phyloP scores from a whole-genome alignment of 2,797 vertebrate genomes.

The Myotis pilosus region DNA sequence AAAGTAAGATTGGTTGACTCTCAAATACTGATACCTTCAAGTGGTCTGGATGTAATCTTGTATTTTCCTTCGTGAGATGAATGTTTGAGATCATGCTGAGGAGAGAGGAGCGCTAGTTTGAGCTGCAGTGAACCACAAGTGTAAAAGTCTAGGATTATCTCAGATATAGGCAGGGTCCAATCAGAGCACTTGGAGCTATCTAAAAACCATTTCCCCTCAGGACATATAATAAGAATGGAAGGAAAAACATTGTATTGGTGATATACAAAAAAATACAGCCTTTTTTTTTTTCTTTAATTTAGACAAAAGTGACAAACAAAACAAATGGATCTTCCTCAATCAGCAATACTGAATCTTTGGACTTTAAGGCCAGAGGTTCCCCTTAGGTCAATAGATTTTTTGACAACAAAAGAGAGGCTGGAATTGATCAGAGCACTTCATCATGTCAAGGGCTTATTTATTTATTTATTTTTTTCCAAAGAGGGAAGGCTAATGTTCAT shows the following conservation, averaged over 20 bases:
- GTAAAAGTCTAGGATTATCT: not conserved
- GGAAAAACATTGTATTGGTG: not conserved
- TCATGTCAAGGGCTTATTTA: conserved; percentile 46
- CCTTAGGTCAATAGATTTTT: conserved; percentile 66
- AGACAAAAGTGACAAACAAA: not conserved
- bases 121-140: not conserved
- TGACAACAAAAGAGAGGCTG: conserved; percentile 44
- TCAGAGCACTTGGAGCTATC: not conserved
- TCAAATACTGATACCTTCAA: not conserved
- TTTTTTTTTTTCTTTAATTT: conserved; percentile 40
- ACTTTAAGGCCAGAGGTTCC: conserved; percentile 29
- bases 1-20: not conserved
- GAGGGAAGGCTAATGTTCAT: conserved; percentile 35
- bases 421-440: conserved; percentile 56
- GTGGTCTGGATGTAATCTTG: not conserved
- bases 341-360: conserved; percentile 22
- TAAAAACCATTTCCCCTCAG: not conserved
- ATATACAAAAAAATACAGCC: not conserved
- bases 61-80: not conserved
- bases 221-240: not conserved
- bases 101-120: not conserved
- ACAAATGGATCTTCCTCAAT: conserved; percentile 23
- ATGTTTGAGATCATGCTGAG: not conserved
- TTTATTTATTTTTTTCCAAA: not conserved
- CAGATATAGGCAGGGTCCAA: not conserved